Evolutionary conservation across 2,888 invertebrate genomes (phyloP).

Genomic region (Lamellibrachia columna): DNA sequence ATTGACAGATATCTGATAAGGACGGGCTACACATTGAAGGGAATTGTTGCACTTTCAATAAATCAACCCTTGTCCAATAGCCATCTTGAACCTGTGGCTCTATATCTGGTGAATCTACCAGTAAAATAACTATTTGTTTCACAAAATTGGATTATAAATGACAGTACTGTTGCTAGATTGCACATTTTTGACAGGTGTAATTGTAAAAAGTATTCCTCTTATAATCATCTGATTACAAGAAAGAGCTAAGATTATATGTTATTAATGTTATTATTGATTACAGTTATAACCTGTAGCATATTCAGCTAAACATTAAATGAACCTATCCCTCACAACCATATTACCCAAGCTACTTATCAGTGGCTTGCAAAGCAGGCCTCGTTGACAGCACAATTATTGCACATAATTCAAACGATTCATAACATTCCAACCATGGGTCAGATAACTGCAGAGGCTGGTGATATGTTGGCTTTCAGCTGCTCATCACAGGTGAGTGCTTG

Average conservation of each 20-base stretch:
- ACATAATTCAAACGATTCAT: background rate
- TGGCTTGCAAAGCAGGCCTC: too few species aligned
- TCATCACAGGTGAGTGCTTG: background rate
- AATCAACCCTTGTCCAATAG: background rate
- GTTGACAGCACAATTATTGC: background rate
- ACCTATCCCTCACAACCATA: too few species aligned
- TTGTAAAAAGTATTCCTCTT: background rate
- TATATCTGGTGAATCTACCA: background rate
- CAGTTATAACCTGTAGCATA: too few species aligned
- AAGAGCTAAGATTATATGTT: background rate
- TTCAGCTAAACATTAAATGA: too few species aligned
- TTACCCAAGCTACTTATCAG: too few species aligned
- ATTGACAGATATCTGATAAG: too few species aligned
- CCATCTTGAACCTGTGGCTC: background rate
- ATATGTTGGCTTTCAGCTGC: constrained; percentile 16
- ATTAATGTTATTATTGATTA: too few species aligned
- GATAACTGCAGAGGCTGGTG: background rate
- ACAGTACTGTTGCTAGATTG: background rate
- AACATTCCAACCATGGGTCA: background rate
- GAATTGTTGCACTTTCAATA: background rate
- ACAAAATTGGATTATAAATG: background rate
- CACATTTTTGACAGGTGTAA: background rate
- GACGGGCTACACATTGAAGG: background rate
- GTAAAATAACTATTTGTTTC: background rate
- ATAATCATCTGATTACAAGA: background rate